A percentile compares a stretch with the other conserved stretches of the same genome.
These are phyloP conservation scores for Crossocerus cetratus DNA, from an alignment of 2,888 invertebrate species.

Conservation along the genomic window DNA sequence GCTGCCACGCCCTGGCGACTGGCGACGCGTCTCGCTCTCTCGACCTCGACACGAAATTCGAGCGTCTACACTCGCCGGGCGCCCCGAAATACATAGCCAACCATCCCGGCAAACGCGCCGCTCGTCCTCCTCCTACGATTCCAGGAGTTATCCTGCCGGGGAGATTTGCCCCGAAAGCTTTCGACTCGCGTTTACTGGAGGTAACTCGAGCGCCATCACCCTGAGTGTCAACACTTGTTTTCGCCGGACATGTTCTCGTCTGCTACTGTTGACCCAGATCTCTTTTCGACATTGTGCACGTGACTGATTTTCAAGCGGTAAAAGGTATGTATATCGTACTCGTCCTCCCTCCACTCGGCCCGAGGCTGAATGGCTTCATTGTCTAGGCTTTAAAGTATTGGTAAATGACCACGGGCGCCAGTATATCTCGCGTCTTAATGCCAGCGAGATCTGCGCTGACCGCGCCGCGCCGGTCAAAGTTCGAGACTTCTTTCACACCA, in stretches of 20 bases:
- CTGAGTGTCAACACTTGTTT: too few species aligned
- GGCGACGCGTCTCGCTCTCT: conserved; percentile 64
- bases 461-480: conserved; percentile 60
- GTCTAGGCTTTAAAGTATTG: conserved; percentile 55
- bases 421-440: conserved; percentile 43
- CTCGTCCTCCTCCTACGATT: too few species aligned
- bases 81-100: conserved; percentile 36
- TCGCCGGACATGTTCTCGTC: too few species aligned
- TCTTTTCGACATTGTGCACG: too few species aligned
- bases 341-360: not conserved
- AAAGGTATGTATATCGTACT: not conserved
- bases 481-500: conserved; percentile 44
- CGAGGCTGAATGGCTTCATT: conserved; percentile 56
- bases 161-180: too few species aligned
- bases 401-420: conserved; percentile 52
- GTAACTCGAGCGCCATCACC: too few species aligned
- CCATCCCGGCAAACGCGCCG: conserved; percentile 11
- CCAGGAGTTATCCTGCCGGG: too few species aligned
- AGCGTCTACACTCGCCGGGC: conserved; percentile 61
- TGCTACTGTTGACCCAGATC: too few species aligned
- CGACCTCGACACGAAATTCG: conserved; percentile 60
- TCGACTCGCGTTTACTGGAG: too few species aligned
- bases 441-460: conserved; percentile 41
- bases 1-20: conserved; percentile 64
- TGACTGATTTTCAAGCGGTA: too few species aligned